Base-by-base conservation (phyloP, 1,140 invertebrate species). In the Plutomurus gul region DNA sequence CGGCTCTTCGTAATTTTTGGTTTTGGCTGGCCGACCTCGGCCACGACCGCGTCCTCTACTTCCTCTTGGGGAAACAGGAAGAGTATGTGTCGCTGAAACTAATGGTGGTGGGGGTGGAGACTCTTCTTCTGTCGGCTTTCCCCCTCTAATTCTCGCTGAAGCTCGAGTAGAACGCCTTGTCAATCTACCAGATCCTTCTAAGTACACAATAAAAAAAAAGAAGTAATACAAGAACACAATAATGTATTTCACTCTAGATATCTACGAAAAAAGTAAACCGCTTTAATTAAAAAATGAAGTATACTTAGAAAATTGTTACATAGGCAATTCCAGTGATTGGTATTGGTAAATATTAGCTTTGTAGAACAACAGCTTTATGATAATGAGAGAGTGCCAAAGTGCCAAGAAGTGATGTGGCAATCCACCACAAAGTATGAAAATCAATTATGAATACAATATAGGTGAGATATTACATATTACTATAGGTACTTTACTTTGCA, bases 21-120 rank as follows among this genome's bases (percentile, higher is more conserved):
- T 49, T 33, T 47, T 49, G 2, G 39, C 43, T 18, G 72, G 36
- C 6, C 72, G 40, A 22, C 75, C 33, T 39, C 75, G 75, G 11
- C 75, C 75, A 3, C 75, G 47, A 13, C 75, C 75, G 4, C 75
- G 46, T 13, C 75, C 75, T 76, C 75, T 51, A 25, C 40, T 18
- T 47, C 72, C 37, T 18, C 72, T 27, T 18, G 72, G 27, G 13
- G 56, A 65, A 6, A 27, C 16, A 1, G 56, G 13, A 5, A 27
- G 27, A 33, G 36, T 16, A n/a, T n/a, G 10, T 13, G 30, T 27
- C 16, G 16, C 27, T 2, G 56, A 65, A n/a, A n/a, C 27, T 65
- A 27, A 65, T 7, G 56, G 16, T 7, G 56, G 56, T n/a, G 46
- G 16, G 13, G 56, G 56, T n/a, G 46, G 46, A n/a, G 56, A 65